phyloP scores from a whole-genome alignment of 1,140 invertebrate genomes.

The Coptotermes formosanus region DNA sequence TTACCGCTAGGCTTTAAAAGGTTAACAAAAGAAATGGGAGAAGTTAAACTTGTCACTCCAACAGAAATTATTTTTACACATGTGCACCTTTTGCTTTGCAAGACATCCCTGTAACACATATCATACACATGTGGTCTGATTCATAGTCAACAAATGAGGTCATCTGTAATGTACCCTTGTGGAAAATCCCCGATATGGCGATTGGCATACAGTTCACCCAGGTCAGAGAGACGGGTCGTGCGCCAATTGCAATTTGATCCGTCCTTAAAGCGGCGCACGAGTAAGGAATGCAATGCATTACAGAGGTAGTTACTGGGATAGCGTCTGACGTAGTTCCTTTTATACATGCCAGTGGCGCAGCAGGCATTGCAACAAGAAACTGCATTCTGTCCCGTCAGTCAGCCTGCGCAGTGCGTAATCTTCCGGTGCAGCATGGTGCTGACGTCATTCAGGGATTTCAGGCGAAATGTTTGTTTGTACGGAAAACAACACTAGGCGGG shows the following conservation, averaged over 20 bases:
- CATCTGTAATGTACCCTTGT: no score
- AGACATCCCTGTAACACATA: no score
- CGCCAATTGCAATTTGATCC: background rate
- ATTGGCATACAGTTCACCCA: background rate
- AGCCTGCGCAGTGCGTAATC: background rate
- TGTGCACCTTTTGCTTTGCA: no score
- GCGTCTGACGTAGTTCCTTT: background rate
- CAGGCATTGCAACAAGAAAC: background rate
- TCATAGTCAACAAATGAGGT: no score
- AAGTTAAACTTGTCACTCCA: no score
- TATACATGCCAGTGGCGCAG: background rate
- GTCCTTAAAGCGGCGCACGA: background rate
- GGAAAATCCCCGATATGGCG: no score
- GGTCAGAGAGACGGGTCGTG: background rate
- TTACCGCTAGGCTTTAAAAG: no score
- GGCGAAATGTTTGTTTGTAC: no score
- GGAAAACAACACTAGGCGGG: no score
- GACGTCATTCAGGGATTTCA: background rate
- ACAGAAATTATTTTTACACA: no score
- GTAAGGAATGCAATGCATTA: background rate
- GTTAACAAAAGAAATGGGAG: no score
- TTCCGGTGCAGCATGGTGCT: background rate
- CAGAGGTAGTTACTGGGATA: background rate
- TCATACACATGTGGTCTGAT: no score
- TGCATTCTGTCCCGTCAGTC: background rate